Conservation (phyloP, 1,140 invertebrate species). For the Eurosta solidaginis region DNA sequence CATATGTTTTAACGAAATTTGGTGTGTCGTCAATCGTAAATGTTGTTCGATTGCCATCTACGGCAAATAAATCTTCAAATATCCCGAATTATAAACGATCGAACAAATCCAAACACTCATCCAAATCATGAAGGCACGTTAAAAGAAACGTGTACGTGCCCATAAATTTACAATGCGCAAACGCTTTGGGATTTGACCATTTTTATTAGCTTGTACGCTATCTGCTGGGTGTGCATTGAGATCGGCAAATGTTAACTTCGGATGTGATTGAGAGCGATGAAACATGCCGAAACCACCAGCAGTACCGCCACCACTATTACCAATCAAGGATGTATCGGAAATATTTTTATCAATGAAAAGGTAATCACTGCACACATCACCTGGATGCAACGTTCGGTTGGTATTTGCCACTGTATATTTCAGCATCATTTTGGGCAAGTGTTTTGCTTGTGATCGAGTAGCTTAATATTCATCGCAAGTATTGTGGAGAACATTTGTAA, state of each 20-base stretch:
- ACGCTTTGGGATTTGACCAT: constrained; percentile 75
- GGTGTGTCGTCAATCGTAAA: constrained; percentile 45
- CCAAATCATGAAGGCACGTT: constrained; percentile 89
- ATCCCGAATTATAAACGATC: constrained; percentile 86
- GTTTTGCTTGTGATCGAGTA: constrained; percentile 70
- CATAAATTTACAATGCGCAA: constrained; percentile 91
- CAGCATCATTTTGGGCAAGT: constrained; percentile 61
- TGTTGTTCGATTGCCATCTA: constrained; percentile 47
- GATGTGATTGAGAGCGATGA: constrained; percentile 75
- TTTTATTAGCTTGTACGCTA: constrained; percentile 32
- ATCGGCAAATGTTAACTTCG: constrained; percentile 69
- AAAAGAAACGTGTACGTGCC: constrained; percentile 90
- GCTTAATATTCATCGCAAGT: constrained; percentile 85
- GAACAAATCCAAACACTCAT: constrained; percentile 92
- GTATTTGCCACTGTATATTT: constrained; percentile 39
- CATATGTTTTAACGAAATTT: constrained; percentile 43
- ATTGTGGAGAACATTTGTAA: constrained; percentile 91
- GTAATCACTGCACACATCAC: constrained; percentile 42
- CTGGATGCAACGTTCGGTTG: constrained; percentile 42
- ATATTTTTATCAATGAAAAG: constrained; percentile 44
- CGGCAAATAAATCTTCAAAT: constrained; percentile 71
- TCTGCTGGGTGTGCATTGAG: constrained; percentile 20
- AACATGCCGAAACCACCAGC: constrained; percentile 48
- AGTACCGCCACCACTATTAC: background rate
- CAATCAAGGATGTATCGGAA: background rate